Conservation (phyloP, 2,888 invertebrate species). For the Scelioninae gen. 1 region DNA sequence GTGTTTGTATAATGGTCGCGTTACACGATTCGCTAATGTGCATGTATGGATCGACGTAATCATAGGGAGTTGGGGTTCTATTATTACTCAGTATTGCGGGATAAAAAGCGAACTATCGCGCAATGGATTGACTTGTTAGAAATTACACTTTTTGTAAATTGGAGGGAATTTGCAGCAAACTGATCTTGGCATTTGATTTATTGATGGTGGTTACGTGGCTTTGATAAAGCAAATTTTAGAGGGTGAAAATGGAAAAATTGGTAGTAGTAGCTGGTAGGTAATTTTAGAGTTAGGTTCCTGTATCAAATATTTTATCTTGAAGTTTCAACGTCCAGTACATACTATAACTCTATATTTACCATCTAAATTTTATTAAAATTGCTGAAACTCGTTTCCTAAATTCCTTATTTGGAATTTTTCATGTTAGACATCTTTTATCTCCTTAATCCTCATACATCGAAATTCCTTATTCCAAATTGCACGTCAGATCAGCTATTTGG, state of each 20-base stretch:
- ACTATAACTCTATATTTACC: too few relatives aligned
- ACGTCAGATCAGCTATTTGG: too few relatives aligned
- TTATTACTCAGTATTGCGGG: neutral
- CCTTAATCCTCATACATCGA: too few relatives aligned
- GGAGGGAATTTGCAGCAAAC: neutral
- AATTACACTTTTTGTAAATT: neutral
- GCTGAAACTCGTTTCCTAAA: too few relatives aligned
- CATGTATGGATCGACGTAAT: constrained; percentile 14
- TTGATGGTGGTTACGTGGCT: neutral
- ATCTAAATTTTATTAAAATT: too few relatives aligned
- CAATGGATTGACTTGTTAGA: neutral
- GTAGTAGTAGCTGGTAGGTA: neutral
- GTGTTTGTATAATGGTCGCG: constrained; percentile 19
- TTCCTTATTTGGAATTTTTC: too few relatives aligned
- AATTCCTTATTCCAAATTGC: too few relatives aligned
- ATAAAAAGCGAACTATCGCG: neutral
- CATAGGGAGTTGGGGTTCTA: constrained; percentile 1
- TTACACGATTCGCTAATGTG: constrained; percentile 34
- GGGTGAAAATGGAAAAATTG: neutral
- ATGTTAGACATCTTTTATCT: too few relatives aligned
- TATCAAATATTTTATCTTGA: too few relatives aligned
- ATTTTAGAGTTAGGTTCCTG: neutral
- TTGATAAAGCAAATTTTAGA: neutral
- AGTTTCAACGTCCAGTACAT: too few relatives aligned
- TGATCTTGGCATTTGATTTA: neutral